Percentiles rank a stretch among this genome's conserved stretches.
phyloP scores from a whole-genome alignment of 1,140 invertebrate genomes.

The Drosophila persimilis region DNA sequence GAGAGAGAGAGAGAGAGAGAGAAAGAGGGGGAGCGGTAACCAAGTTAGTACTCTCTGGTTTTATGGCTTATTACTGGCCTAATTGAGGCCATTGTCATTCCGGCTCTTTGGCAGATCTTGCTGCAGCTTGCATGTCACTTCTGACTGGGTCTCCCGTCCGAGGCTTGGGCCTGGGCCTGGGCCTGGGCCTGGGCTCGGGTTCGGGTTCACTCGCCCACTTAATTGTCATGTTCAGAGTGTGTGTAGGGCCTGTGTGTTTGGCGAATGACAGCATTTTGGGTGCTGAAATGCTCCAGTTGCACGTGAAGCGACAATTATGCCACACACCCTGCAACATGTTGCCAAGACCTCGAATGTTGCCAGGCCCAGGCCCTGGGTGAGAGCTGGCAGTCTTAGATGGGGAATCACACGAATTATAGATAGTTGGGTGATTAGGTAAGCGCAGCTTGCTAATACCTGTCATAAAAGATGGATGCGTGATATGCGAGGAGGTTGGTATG shows the following conservation, averaged over 20 bases:
- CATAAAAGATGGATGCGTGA: neutral
- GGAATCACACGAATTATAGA: constrained; percentile 32
- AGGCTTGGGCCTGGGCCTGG: constrained; percentile 2
- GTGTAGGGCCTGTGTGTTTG: constrained; percentile 26
- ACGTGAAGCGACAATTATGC: constrained; percentile 73
- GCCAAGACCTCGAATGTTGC: constrained; percentile 42
- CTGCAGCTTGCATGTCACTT: constrained; percentile 52
- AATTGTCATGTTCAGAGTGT: constrained; percentile 50
- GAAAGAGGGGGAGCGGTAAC: neutral
- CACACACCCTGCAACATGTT: constrained; percentile 45
- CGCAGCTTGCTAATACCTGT: constrained; percentile 24
- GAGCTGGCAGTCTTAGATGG: constrained; percentile 19
- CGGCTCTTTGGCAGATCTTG: constrained; percentile 44
- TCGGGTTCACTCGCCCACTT: constrained; percentile 72
- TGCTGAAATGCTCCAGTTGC: constrained; percentile 56
- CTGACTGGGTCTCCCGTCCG: constrained; percentile 33
- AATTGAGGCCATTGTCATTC: constrained; percentile 77
- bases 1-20: neutral
- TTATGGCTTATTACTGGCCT: constrained; percentile 76
- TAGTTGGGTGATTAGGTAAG: constrained; percentile 32
- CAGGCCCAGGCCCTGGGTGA: constrained; percentile 15
- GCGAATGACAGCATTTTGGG: constrained; percentile 34
- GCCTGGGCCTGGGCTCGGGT: constrained; percentile 4
- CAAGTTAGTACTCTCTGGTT: constrained; percentile 26
- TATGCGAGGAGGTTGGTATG: neutral